Evolutionary conservation across 2,797 vertebrate genomes (phyloP).

Genomic region (Melanogrammus aeglefinus): DNA sequence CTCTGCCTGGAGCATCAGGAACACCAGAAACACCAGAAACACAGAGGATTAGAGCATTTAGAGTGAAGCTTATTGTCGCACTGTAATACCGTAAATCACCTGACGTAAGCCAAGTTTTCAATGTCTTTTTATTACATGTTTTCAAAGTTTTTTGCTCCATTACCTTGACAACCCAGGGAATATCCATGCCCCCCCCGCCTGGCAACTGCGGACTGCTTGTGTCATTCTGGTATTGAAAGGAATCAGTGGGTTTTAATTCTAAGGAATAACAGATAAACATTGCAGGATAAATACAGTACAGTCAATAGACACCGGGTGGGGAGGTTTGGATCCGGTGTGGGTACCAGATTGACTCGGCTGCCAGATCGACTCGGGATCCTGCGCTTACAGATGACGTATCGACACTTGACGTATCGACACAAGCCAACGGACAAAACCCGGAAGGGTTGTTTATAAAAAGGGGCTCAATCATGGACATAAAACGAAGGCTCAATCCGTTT

Average conservation of each 20-base stretch:
- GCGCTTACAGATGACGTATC: too few species aligned
- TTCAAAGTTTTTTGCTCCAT: conserved; percentile 25
- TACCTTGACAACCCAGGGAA: conserved; percentile 95
- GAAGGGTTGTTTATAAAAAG: too few species aligned
- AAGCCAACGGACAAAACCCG: too few species aligned
- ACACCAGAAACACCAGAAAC: neutral
- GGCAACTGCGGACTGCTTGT: conserved; percentile 83
- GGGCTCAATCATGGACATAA: too few species aligned
- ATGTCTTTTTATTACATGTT: neutral
- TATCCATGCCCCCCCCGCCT: conserved; percentile 73
- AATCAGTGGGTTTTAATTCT: conserved; percentile 8
- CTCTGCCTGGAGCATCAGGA: conserved; percentile 75
- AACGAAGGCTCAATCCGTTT: too few species aligned
- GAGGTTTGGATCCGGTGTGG: neutral
- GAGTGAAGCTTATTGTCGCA: neutral
- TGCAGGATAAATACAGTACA: conserved; percentile 3
- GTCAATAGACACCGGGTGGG: neutral
- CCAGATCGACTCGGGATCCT: too few species aligned
- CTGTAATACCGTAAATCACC: neutral
- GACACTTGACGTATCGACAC: too few species aligned
- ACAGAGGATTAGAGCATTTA: neutral
- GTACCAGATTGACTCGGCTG: too few species aligned
- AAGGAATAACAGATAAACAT: neutral
- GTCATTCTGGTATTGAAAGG: conserved; percentile 78
- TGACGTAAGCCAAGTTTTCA: neutral